Evolutionary conservation across 2,113 vertebrate genomes (phyloP).

Genomic region (Takifugu flavidus): DNA sequence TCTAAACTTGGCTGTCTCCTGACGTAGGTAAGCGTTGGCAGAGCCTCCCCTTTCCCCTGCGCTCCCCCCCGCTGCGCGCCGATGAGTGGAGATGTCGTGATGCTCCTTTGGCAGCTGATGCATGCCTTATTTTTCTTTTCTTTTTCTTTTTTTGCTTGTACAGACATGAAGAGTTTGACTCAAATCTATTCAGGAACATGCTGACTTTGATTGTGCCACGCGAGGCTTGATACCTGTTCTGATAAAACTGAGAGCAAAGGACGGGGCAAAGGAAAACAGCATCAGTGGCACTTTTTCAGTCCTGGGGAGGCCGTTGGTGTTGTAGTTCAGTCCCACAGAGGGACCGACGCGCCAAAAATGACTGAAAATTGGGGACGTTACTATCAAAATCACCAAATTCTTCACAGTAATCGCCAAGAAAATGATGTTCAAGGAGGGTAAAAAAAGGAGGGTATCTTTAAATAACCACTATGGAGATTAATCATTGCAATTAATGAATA

Average conservation of each 20-base stretch:
- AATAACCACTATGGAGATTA: too few species aligned
- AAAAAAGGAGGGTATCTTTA: too few species aligned
- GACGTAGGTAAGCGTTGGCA: conserved; percentile 50
- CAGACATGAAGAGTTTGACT: conserved; percentile 40
- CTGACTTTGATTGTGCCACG: conserved; percentile 67
- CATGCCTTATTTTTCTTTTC: conserved; percentile 68
- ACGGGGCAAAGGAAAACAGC: conserved; percentile 30
- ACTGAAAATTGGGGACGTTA: conserved; percentile 7
- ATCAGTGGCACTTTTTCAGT: conserved; percentile 2
- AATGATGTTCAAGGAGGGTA: too few species aligned
- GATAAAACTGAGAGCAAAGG: conserved; percentile 50
- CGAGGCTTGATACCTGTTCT: conserved; percentile 61
- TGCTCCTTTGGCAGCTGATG: conserved; percentile 64
- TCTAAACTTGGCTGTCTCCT: conserved; percentile 64
- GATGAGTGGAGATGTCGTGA: conserved; percentile 52
- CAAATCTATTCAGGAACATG: conserved; percentile 68
- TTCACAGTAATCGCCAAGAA: neutral
- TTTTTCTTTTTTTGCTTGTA: neutral
- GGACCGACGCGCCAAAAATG: conserved; percentile 4
- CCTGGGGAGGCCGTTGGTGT: neutral
- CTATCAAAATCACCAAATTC: neutral
- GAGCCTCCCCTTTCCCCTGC: conserved; percentile 22
- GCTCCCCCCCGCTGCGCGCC: conserved; percentile 36
- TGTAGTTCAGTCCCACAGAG: conserved; percentile 5
- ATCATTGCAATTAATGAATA: too few species aligned